Evolutionary conservation across 2,888 invertebrate genomes (phyloP).

Genomic region (Sarcophaga rosellei): DNA sequence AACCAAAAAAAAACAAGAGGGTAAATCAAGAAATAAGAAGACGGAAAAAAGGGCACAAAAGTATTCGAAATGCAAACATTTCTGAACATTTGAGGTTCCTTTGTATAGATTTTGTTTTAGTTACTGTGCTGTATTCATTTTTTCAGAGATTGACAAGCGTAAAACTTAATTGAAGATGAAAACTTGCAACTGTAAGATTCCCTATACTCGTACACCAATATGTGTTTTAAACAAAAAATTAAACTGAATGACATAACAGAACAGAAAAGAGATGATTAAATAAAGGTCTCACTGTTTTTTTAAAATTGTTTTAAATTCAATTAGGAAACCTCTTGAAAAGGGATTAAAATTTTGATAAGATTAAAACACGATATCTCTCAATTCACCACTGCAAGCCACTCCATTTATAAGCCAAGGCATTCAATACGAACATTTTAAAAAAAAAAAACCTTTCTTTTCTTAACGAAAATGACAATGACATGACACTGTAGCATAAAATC

Average conservation of each 20-base stretch:
- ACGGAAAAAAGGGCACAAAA: slow-evolving; percentile 15
- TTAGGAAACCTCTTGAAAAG: slow-evolving; percentile 66
- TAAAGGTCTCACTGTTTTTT: slow-evolving; percentile 53
- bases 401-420: slow-evolving; percentile 31
- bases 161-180: slow-evolving; percentile 68
- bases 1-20: neutral
- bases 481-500: slow-evolving; percentile 59
- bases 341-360: slow-evolving; percentile 67
- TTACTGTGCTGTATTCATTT: slow-evolving; percentile 30
- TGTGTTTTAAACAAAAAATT: neutral
- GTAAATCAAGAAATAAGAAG: neutral
- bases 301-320: slow-evolving; percentile 64
- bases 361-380: slow-evolving; percentile 58
- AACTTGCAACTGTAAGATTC: slow-evolving; percentile 69
- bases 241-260: slow-evolving; percentile 14
- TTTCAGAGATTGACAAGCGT: slow-evolving; percentile 67
- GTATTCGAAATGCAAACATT: slow-evolving; percentile 43
- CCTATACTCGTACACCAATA: slow-evolving; percentile 38
- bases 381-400: slow-evolving; percentile 45
- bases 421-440: slow-evolving; percentile 26
- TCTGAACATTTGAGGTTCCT: slow-evolving; percentile 53
- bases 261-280: slow-evolving; percentile 30
- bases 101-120: neutral
- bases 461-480: slow-evolving; percentile 60
- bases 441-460: neutral